Conservation (phyloP, 2,113 vertebrate genomes). For the Petrocephalus zakoni region DNA sequence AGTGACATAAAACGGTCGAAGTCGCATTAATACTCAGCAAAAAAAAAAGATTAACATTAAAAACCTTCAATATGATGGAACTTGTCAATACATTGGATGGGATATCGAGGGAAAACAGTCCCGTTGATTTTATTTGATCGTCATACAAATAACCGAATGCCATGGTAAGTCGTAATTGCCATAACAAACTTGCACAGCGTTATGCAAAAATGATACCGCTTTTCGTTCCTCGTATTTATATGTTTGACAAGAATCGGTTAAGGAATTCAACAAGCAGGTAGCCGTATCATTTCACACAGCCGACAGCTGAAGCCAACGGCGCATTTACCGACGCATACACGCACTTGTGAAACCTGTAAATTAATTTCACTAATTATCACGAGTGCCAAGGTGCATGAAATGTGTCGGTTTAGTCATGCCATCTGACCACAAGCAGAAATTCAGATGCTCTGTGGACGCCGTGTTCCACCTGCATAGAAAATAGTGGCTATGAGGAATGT, state of each 20-base stretch:
- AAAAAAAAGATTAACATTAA: background rate
- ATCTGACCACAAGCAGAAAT: too few species aligned
- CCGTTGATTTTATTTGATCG: background rate
- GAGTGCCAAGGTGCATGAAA: too few species aligned
- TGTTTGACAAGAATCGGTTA: background rate
- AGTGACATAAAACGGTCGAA: background rate
- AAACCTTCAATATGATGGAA: background rate
- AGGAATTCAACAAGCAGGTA: too few species aligned
- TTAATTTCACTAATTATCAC: too few species aligned
- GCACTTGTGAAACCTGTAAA: too few species aligned
- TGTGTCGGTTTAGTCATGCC: too few species aligned
- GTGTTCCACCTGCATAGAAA: too few species aligned
- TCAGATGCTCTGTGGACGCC: too few species aligned
- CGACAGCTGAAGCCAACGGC: too few species aligned
- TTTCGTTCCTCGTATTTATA: background rate
- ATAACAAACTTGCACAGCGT: background rate
- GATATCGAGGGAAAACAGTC: background rate
- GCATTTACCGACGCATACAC: too few species aligned
- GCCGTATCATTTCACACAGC: too few species aligned
- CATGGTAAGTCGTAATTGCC: background rate
- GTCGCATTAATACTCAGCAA: background rate
- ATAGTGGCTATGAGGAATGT: too few species aligned
- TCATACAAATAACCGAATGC: background rate
- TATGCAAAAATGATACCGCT: background rate
- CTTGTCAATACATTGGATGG: background rate